Evolutionary conservation across 2,113 vertebrate species (phyloP).

Genomic region (Pterocles burchelli): DNA sequence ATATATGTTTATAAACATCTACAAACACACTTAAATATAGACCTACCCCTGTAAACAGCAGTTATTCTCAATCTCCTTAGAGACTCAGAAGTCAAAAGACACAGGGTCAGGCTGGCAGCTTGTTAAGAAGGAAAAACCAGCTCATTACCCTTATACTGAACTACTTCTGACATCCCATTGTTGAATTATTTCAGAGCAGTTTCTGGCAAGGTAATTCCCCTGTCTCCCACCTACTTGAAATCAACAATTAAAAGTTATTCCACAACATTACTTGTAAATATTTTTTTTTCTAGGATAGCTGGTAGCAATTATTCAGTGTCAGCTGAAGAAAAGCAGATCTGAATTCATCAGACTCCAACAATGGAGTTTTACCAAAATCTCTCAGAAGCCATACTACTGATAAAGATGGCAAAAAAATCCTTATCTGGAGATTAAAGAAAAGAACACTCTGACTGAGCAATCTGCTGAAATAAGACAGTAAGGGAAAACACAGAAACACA

Average conservation of each 20-base stretch:
- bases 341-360: neutral
- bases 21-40: neutral
- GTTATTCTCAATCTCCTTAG: neutral
- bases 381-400: neutral
- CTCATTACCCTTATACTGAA: neutral
- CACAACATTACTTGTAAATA: neutral
- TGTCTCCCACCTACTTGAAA: neutral
- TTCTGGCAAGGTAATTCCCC: neutral
- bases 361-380: conserved; percentile 13
- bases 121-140: neutral
- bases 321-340: conserved; percentile 12
- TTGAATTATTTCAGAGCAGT: neutral
- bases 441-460: neutral
- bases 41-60: neutral
- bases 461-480: neutral
- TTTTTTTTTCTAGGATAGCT: neutral
- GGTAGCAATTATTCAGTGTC: neutral
- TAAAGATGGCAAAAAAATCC: neutral
- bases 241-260: neutral
- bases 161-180: neutral
- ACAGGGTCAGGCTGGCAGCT: neutral
- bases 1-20: neutral
- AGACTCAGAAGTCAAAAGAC: neutral
- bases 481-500: neutral
- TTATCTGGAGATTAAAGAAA: neutral